Evolutionary conservation across 2,888 invertebrate species (phyloP), one percentile per base, ranked within the genome.

Genomic region (Crioceris asparagi): DNA sequence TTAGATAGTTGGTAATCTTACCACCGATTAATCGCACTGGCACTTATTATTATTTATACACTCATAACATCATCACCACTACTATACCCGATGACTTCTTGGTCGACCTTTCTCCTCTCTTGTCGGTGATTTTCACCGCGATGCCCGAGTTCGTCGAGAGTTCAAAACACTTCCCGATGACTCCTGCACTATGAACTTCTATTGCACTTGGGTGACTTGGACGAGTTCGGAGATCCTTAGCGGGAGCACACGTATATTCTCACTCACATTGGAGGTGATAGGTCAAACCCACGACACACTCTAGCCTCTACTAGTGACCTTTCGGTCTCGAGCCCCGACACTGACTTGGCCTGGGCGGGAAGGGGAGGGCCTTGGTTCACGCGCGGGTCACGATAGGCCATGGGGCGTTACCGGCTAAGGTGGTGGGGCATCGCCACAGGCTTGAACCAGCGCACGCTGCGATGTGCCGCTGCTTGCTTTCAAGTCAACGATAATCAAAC

Each of bases 281-380:
- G 65, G 65, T 65, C 65, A 63, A 64, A 58, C 64, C 63, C 61
- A 60, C 61, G 59, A 62, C 61, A 64, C 63, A 61, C 64, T 64
- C 65, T 64, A 64, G 64, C 64, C 65, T 64, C 65, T 65, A 65
- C 65, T 65, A 60, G 65, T 65, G 65, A 65, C 65, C 65, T 64
- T 64, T 65, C 59, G 62, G 61, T 61, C 63, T 59, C 61, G 59
- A n/a, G 60, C 55, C 62, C 61, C 64, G 64, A 64, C 65, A 64
- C 64, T 57, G 59, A 61, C 61, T 62, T 64, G 65, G 63, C 64
- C 64, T 64, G 64, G 64, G 64, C 64, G 64, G 63, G 56, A 53
- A 61, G 50, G 64, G 65, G 65, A 63, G 65, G 63, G 60, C 60
- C 65, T 56, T 59, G 60, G 62, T 62, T 65, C 62, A 63, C 57